Percentiles rank a stretch among this genome's conserved stretches.
Evolutionary conservation across 2,888 invertebrate genomes (phyloP).

Genomic region (Clostera curtula): DNA sequence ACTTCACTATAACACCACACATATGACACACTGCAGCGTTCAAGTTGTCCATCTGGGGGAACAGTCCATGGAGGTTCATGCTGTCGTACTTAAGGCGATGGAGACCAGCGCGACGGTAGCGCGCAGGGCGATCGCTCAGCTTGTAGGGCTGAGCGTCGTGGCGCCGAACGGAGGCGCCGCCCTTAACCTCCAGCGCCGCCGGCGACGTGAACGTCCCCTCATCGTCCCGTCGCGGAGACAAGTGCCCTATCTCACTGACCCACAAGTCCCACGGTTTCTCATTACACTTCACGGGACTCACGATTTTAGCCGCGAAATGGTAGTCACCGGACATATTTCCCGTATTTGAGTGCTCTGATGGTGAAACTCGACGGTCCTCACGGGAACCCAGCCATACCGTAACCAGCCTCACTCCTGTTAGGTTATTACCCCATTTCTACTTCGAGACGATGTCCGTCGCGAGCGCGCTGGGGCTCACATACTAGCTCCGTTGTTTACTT

Average conservation of each 20-base stretch:
- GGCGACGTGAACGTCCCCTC: conserved; percentile 44
- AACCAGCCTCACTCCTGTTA: conserved; percentile 57
- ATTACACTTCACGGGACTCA: conserved; percentile 65
- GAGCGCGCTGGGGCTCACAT: conserved; percentile 52
- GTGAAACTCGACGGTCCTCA: conserved; percentile 44
- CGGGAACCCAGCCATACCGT: conserved; percentile 60
- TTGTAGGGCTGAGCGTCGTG: conserved; percentile 49
- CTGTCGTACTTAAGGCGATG: conserved; percentile 74
- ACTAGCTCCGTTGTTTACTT: conserved; percentile 48
- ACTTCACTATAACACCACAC: conserved; percentile 85
- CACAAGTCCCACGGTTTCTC: conserved; percentile 72
- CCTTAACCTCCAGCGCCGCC: conserved; percentile 45
- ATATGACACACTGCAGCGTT: conserved; percentile 86
- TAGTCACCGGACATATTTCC: conserved; percentile 64
- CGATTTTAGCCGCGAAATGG: conserved; percentile 53
- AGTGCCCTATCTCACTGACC: conserved; percentile 66
- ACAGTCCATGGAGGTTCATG: conserved; percentile 85
- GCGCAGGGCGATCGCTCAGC: conserved; percentile 30
- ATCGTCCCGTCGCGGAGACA: conserved; percentile 61
- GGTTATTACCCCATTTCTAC: conserved; percentile 73
- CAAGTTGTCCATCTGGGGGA: conserved; percentile 85
- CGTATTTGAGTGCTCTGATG: conserved; percentile 37
- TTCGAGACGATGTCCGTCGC: conserved; percentile 39
- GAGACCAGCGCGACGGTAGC: conserved; percentile 59
- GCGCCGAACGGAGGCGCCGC: conserved; percentile 39